Base-by-base conservation (phyloP, 2,113 vertebrate species). In the Pogona vitticeps region DNA sequence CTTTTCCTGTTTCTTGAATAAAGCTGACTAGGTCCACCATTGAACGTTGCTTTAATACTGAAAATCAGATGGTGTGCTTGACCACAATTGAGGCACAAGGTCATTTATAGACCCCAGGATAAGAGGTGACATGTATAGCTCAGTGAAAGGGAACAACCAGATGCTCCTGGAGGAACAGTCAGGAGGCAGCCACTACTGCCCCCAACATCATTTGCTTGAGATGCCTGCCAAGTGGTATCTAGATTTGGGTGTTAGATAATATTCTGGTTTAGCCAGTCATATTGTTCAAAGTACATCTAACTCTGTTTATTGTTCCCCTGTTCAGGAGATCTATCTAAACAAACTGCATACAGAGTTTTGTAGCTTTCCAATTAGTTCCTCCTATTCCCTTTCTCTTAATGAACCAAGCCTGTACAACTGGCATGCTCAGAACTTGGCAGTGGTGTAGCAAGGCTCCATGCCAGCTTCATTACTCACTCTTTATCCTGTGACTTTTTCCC, bases 391-490 rank as follows among this genome's bases (percentile, higher is more conserved):
- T 90, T 73, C 83, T 86, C 86, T 81, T 93, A 82, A n/a, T 15
- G 65, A 71, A 80, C 93, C 89, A 88, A 93, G 88, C 92, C 92
- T 93, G 88, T 92, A 83, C 90, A 82, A 85, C 79, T 94, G 93
- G 92, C 88, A 89, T 87, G 86, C 84, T 92, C 91, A 92, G 91
- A 93, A 93, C 91, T 92, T 89, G 18, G 77, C 90, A 88, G 90
- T 90, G 95, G 75, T 10, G 0, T 0, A 31, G 83, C 88, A 91
- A 71, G 90, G 89, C 92, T 81, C 76, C 9, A 84, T 89, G 90
- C 94, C 93, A 96, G 88, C 82, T 80, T 85, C 78, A 88, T 94
- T 94, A 93, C 86, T 94, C 88, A 88, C 85, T 40, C 88, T 0
- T 21, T 88, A 88, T 94, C 92, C 91, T 91, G 88, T 92, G 93